A percentile compares a stretch with the other conserved stretches of the same genome.
Conservation (phyloP, 2,113 vertebrate genomes). For the Aspidoscelis tigris region DNA sequence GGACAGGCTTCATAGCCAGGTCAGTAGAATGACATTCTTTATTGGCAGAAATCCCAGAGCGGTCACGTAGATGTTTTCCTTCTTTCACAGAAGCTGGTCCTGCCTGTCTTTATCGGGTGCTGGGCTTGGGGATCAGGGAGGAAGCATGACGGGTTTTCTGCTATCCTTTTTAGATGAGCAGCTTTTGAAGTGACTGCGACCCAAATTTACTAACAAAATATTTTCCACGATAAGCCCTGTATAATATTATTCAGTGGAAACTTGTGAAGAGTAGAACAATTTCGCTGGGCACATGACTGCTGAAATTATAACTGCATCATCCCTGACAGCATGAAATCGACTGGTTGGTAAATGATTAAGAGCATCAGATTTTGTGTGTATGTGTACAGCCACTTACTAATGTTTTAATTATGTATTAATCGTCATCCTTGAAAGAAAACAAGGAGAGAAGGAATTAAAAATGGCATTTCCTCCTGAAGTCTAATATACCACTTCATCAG, state of each 20-base stretch:
- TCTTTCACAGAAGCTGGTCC: conserved; percentile 43
- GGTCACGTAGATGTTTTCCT: conserved; percentile 43
- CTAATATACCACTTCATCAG: no score
- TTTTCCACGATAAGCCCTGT: no score
- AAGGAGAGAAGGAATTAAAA: no score
- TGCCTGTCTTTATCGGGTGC: conserved; percentile 25
- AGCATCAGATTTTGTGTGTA: neutral
- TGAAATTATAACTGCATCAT: no score
- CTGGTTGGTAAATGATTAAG: neutral
- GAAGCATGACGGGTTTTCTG: conserved; percentile 29
- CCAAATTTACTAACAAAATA: neutral
- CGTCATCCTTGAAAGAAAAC: no score
- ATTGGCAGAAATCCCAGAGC: conserved; percentile 52
- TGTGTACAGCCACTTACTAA: neutral
- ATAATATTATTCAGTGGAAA: no score
- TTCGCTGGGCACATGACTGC: neutral
- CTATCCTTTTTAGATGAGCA: neutral
- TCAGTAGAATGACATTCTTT: conserved; percentile 41
- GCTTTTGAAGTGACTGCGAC: neutral
- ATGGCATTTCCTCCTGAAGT: no score
- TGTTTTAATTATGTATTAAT: no score
- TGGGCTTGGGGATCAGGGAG: neutral
- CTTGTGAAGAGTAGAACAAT: neutral
- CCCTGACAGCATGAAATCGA: conserved; percentile 23
- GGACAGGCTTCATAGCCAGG: conserved; percentile 20